Base-by-base conservation (phyloP, 2,797 vertebrate species). In the Aulostomus chinensis region DNA sequence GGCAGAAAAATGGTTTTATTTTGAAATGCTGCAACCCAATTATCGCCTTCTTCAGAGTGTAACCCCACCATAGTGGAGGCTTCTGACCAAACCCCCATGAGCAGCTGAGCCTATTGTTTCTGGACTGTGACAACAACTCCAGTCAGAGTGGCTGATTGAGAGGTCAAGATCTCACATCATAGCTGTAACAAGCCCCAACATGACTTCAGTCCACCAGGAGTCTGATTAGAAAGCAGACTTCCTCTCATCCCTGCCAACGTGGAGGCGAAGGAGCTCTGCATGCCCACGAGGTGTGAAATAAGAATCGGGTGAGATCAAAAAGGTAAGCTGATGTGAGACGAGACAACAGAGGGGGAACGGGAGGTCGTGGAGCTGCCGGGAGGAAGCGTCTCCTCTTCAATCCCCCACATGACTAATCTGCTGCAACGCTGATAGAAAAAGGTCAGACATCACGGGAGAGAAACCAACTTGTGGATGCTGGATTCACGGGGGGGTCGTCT, bases 221-320 rank as follows among this genome's bases (percentile, higher is more conserved):
- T 50, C 54, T 68, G 60, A 83, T 86, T 80, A 85, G 79, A 61
- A 70, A 63, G 54, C 58, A 46, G 41, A 56, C 57, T 60, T 54
- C 37, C 40, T 60, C 55, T 73, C 40, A 49, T 69, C 65, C 61
- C 49, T 48, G 32, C 39, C 68, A 39, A 68, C 70, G 32, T 51
- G n/a, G 39, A 48, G 11, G 20, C 43, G 8, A 3, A 14, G 11
- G 33, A 21, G 50, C 38, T 53, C n/a, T n/a, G n/a, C n/a, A 30
- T 54, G 49, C 18, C 41, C 32, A 39, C 21, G 55, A 73, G 29
- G 58, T 84, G 80, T 81, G 71, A 85, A 86, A 83, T 78, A 58
- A 77, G 68, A 78, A 51, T 47, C 61, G 48, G 65, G 49, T 57
- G 22, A 72, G 71, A 86, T 86, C 61, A 67, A 78, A 80, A 75